Base-by-base conservation (phyloP, 2,888 invertebrate genomes). In the Ligdia adustata region DNA sequence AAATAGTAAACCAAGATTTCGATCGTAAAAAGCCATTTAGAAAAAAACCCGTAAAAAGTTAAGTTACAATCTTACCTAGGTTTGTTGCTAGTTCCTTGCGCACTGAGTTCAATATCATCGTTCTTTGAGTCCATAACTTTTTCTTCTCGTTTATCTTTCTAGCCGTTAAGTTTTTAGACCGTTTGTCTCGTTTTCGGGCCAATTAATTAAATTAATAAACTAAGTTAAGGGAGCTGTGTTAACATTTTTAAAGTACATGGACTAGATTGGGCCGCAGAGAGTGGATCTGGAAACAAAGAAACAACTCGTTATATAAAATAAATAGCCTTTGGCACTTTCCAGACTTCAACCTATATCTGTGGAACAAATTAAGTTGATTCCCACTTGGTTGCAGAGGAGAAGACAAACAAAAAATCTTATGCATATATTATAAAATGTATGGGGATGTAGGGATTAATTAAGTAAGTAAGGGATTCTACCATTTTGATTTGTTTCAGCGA, bases 61-160 rank as follows among this genome's bases (percentile, higher is more conserved):
- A n/a, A n/a, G n/a, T n/a, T n/a, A n/a, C n/a, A n/a, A 28, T 20
- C 72, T 67, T 55, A 86, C 86, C 75, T 70, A 29, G 81, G 76
- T 64, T 89, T 89, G 50, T 66, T 82, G 60, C 82, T 82, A 13
- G 77, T 72, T 34, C 84, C 87, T 61, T 87, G 89, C 41, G 77
- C 81, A 51, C 85, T 87, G 22, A 90, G 79, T 71, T 90, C 90
- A 55, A 90, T 89, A 55, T 89, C 87, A 48, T 89, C 89, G 61
- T 73, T 82, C 60, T 88, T 88, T 45, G 82, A 72, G 47, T 88
- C 89, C 90, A 88, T 89, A 16, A 12, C 44, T 75, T 62, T 33
- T 49, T 26, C 57, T 35, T 26, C 46, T 14, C 59, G 42, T 57
- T 15, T 37, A 56, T 64, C 44, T 66, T 59, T 61, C 55, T 51